These are phyloP conservation scores for Drosophila borealis DNA, from an alignment of 2,888 invertebrate species.

Conservation along the genomic window DNA sequence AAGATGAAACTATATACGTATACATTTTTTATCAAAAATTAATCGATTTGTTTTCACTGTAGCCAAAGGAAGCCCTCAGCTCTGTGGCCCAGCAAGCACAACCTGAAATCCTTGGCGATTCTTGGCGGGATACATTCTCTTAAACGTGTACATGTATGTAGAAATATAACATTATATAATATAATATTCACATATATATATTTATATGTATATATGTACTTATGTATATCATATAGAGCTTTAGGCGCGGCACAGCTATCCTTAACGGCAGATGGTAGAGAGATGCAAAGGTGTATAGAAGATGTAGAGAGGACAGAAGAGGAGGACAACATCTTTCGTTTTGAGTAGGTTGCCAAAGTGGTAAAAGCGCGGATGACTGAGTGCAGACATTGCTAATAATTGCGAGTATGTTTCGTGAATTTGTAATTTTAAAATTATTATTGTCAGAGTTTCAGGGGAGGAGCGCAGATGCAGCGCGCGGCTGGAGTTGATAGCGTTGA, in stretches of 20 bases:
- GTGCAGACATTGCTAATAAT: constrained; percentile 78
- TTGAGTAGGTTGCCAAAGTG: constrained; percentile 25
- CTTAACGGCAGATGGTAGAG: constrained; percentile 74
- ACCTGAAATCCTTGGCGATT: constrained; percentile 63
- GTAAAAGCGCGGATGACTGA: constrained; percentile 27
- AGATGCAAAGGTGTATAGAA: constrained; percentile 51
- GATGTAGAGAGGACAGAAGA: constrained; percentile 9
- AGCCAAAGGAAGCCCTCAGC: constrained; percentile 19
- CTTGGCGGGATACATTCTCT: constrained; percentile 46
- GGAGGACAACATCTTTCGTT: constrained; percentile 33
- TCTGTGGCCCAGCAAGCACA: constrained; percentile 39
- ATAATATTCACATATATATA: constrained; percentile 20
- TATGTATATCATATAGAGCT: constrained; percentile 60
- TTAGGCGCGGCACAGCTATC: constrained; percentile 73
- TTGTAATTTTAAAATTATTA: constrained; percentile 79
- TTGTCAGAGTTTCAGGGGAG: constrained; percentile 54
- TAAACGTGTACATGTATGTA: constrained; percentile 4
- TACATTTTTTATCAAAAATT: neutral
- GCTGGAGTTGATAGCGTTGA: constrained; percentile 39
- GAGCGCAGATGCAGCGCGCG: constrained; percentile 37
- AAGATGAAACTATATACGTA: too few species aligned
- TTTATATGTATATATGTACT: constrained; percentile 17
- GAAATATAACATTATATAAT: constrained; percentile 6
- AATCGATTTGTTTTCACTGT: constrained; percentile 38
- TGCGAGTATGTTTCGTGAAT: constrained; percentile 83